Percentiles rank a stretch among this genome's conserved stretches.
Conservation (phyloP, 2,797 vertebrate genomes). For the Gymnocypris eckloni region DNA sequence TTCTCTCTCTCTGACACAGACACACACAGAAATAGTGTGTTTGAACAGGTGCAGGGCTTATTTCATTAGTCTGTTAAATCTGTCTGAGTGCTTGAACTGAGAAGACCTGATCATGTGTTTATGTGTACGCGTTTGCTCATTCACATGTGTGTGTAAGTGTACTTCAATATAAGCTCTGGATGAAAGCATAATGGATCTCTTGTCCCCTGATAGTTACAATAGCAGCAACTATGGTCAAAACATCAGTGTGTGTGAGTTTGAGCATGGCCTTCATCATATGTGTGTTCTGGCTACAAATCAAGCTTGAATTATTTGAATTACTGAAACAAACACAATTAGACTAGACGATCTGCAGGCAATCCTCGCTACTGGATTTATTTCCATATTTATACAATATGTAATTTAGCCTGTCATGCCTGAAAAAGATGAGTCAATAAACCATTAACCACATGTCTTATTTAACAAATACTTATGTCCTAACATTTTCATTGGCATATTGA, state of each 20-base stretch:
- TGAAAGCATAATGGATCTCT: slow-evolving; percentile 38
- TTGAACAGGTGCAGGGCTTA: slow-evolving; percentile 40
- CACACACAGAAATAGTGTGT: slow-evolving; percentile 7
- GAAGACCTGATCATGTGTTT: slow-evolving; percentile 27
- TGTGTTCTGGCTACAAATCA: slow-evolving; percentile 16
- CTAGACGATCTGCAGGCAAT: slow-evolving; percentile 1
- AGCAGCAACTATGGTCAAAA: slow-evolving; percentile 16
- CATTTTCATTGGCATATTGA: slow-evolving; percentile 16
- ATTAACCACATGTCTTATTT: slow-evolving; percentile 16
- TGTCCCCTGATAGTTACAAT: slow-evolving; percentile 20
- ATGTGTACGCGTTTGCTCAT: slow-evolving; percentile 8
- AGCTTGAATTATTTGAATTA: slow-evolving; percentile 14
- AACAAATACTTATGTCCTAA: slow-evolving; percentile 16
- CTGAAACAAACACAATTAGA: slow-evolving; percentile 37
- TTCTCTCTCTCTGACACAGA: not conserved
- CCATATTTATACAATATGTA: slow-evolving; percentile 14
- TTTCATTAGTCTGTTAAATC: slow-evolving; percentile 40
- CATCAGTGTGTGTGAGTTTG: not conserved
- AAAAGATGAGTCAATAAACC: slow-evolving; percentile 8
- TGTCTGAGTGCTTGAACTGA: slow-evolving; percentile 38
- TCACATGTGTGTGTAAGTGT: not conserved
- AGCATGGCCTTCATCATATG: not conserved
- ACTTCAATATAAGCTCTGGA: slow-evolving; percentile 21
- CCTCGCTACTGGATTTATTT: not conserved
- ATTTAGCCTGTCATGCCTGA: slow-evolving; percentile 20